Conservation (phyloP, 1,140 invertebrate species). For the Bombus polaris region DNA sequence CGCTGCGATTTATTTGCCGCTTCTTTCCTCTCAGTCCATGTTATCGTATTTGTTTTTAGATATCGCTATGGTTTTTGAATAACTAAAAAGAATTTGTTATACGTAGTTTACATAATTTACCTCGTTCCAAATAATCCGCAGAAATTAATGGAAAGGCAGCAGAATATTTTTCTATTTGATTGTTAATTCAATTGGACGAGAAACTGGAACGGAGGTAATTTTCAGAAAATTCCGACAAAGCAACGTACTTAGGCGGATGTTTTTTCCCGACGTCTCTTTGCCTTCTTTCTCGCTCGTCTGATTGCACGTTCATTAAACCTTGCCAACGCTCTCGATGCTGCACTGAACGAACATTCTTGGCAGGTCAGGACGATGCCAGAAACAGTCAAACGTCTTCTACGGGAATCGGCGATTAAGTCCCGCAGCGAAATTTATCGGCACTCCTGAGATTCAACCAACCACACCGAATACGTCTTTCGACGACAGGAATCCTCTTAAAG, state of each 20-base stretch:
- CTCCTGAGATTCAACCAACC: background rate
- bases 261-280: background rate
- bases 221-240: background rate
- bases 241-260: background rate
- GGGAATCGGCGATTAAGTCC: background rate
- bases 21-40: too few species aligned
- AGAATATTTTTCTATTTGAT: background rate
- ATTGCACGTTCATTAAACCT: background rate
- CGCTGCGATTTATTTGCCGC: too few species aligned
- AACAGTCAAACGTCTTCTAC: background rate
- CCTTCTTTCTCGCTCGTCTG: background rate
- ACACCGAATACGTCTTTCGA: background rate
- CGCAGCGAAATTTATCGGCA: too few species aligned
- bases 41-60: too few species aligned
- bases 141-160: background rate
- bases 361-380: conserved; percentile 10
- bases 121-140: too few species aligned
- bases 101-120: too few species aligned
- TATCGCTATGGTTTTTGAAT: too few species aligned
- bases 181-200: too few species aligned
- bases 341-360: conserved; percentile 14
- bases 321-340: background rate
- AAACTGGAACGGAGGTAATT: background rate
- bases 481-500: background rate
- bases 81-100: too few species aligned